Conservation (phyloP, 2,888 invertebrate species). For the Scaptomyza polygonia region DNA sequence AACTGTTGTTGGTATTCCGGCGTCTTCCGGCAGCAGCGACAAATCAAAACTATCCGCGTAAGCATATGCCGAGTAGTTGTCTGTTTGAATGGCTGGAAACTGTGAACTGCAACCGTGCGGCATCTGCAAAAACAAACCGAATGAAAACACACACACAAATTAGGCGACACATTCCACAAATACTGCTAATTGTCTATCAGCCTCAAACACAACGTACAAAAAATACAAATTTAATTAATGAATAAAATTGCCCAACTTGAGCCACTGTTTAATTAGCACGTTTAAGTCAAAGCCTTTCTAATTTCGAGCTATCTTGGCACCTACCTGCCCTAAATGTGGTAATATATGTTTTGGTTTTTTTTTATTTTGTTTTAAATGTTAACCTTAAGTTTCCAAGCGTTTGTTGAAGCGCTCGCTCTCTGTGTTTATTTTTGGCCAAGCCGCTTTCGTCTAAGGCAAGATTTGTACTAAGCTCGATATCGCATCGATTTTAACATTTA, state of each 20-base stretch:
- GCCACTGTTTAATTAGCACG: conserved; percentile 50
- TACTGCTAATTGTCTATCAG: no score
- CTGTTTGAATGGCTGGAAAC: conserved; percentile 50
- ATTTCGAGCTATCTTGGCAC: conserved; percentile 54
- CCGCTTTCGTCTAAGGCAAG: conserved; percentile 61
- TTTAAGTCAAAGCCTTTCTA: conserved; percentile 59
- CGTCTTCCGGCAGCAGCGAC: conserved; percentile 88
- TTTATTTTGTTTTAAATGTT: no score
- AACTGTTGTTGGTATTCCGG: conserved; percentile 76
- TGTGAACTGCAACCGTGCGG: conserved; percentile 58
- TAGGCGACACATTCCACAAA: conserved; percentile 23
- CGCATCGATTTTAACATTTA: conserved; percentile 73
- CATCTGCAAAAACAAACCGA: conserved; percentile 59
- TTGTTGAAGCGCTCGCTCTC: conserved; percentile 30
- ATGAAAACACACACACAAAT: background rate
- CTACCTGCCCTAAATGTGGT: conserved; percentile 63
- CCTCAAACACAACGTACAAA: conserved; percentile 37
- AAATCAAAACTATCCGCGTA: conserved; percentile 89
- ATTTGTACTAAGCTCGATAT: conserved; percentile 67
- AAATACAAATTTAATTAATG: conserved; percentile 49
- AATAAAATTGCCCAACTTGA: conserved; percentile 35
- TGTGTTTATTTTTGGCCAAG: conserved; percentile 29
- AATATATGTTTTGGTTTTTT: conserved; percentile 31
- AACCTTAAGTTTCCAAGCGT: conserved; percentile 61
- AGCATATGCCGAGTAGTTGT: conserved; percentile 81